Conservation (phyloP, 2,113 vertebrate species). For the Ophiodon elongatus region DNA sequence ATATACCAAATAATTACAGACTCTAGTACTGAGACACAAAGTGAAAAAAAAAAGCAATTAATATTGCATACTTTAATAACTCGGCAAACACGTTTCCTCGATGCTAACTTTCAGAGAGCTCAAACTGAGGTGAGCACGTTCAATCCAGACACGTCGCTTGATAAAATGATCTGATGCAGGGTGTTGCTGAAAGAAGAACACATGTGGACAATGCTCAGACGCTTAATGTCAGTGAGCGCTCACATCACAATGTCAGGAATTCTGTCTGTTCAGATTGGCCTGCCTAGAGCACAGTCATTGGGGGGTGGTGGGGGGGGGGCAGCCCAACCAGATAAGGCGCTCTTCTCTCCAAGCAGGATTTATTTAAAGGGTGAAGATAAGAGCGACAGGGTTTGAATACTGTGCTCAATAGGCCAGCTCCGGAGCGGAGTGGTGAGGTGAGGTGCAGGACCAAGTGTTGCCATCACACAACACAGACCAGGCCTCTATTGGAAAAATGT, state of each 20-base stretch:
- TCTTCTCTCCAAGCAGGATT: slow-evolving; percentile 63
- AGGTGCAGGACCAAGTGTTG: slow-evolving; percentile 59
- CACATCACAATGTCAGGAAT: slow-evolving; percentile 75
- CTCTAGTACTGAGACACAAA: slow-evolving; percentile 23
- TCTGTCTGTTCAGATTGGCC: slow-evolving; percentile 58
- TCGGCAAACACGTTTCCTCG: background rate
- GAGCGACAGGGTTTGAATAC: slow-evolving; percentile 51
- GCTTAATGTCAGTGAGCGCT: slow-evolving; percentile 57
- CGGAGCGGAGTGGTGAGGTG: slow-evolving; percentile 36
- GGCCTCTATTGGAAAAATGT: slow-evolving; percentile 35
- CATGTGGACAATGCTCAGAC: slow-evolving; percentile 21
- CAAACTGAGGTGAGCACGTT: background rate
- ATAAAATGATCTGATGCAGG: background rate
- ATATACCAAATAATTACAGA: slow-evolving; percentile 42
- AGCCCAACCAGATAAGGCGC: slow-evolving; percentile 69
- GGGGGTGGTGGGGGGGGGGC: slow-evolving; percentile 26
- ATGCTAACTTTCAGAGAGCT: background rate
- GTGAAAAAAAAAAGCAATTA: slow-evolving; percentile 12
- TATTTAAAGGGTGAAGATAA: slow-evolving; percentile 79
- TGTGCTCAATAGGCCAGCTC: slow-evolving; percentile 36
- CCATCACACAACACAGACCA: slow-evolving; percentile 45
- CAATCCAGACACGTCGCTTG: background rate
- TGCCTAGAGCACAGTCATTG: slow-evolving; percentile 51
- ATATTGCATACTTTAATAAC: slow-evolving; percentile 10
- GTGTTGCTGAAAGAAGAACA: slow-evolving; percentile 16